Conservation (phyloP, 2,113 vertebrate species). For the Okapia johnstoni region DNA sequence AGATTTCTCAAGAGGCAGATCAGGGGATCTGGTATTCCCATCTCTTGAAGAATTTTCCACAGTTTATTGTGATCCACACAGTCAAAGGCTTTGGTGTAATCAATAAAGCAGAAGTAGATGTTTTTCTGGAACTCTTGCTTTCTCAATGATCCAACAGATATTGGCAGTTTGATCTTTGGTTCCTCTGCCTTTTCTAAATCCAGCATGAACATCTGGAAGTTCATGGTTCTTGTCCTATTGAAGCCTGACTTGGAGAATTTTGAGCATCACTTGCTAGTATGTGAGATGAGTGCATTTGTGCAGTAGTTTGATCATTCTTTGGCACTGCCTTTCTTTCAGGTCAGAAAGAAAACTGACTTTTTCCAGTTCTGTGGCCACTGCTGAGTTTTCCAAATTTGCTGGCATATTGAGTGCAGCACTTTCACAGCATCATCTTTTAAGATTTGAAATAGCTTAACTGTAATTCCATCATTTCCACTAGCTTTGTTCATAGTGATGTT, state of each 20-base stretch:
- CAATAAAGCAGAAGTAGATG: neutral
- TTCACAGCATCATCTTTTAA: neutral
- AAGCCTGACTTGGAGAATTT: neutral
- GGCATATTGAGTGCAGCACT: neutral
- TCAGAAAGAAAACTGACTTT: neutral
- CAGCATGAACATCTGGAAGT: neutral
- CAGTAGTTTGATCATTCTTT: neutral
- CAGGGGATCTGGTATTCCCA: neutral
- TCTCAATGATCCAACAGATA: neutral
- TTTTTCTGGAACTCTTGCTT: neutral
- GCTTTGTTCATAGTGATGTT: neutral
- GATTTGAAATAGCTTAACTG: neutral
- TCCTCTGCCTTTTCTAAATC: neutral
- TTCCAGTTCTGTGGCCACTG: neutral
- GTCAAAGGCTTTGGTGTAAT: neutral
- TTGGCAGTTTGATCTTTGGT: neutral
- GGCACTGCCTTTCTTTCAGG: rapidly evolving
- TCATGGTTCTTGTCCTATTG: rapidly evolving
- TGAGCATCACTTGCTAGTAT: neutral
- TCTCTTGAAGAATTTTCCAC: neutral
- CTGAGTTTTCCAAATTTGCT: neutral
- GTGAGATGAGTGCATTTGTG: neutral
- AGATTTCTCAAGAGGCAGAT: neutral
- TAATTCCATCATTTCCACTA: neutral
- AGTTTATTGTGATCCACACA: neutral